A percentile compares a stretch with the other conserved stretches of the same genome.
Conservation (phyloP, 2,797 vertebrate genomes). For the Psittacula echo region DNA sequence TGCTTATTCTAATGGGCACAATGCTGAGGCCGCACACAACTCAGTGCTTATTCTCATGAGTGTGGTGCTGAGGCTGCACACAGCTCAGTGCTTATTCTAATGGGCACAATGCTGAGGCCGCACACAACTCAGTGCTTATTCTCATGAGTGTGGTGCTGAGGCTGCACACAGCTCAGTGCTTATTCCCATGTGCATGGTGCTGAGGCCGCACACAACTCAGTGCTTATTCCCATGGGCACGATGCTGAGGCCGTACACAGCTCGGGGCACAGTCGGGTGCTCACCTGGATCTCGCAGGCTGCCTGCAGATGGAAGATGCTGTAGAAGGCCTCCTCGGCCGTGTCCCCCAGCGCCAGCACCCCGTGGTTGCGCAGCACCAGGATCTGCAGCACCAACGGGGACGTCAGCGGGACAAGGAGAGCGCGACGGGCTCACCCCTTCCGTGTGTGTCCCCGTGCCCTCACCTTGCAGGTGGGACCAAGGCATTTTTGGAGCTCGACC, state of each 20-base stretch:
- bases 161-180: not conserved
- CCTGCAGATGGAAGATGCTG: slow-evolving; percentile 93
- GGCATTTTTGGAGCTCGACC: slow-evolving; percentile 93
- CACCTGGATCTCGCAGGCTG: slow-evolving; percentile 96
- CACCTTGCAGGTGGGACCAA: slow-evolving; percentile 97
- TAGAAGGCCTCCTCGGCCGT: slow-evolving; percentile 96
- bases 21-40: fast-evolving
- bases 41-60: not conserved
- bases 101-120: fast-evolving
- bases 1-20: fast-evolving
- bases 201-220: not conserved
- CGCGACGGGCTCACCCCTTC: fast-evolving
- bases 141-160: fast-evolving
- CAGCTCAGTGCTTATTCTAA: not conserved
- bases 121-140: not conserved
- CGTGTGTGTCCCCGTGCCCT: not conserved
- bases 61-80: fast-evolving
- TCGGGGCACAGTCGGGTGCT: fast-evolving
- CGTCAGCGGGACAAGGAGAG: fast-evolving
- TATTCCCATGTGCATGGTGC: fast-evolving
- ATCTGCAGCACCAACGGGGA: slow-evolving; percentile 71
- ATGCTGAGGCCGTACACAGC: fast-evolving
- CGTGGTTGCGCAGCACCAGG: slow-evolving; percentile 90
- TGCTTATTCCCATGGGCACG: fast-evolving
- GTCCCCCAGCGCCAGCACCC: slow-evolving; percentile 92